Percentiles rank a stretch among this genome's conserved stretches.
These are phyloP conservation scores for Trematomus loennbergii DNA, from an alignment of 2,113 vertebrate species.

Conservation along the genomic window DNA sequence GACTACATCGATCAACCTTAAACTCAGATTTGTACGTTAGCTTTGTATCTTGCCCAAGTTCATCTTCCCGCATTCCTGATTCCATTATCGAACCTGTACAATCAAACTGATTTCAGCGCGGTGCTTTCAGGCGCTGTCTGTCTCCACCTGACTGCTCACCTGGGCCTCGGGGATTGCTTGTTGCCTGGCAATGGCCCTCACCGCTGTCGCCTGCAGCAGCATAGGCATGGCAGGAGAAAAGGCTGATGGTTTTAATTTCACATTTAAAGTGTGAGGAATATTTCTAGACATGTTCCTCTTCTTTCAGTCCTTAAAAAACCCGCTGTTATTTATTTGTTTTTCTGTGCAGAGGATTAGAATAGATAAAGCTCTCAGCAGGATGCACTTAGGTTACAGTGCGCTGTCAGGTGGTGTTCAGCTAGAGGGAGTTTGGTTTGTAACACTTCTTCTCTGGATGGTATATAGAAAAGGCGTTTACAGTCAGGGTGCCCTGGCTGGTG, in stretches of 20 bases:
- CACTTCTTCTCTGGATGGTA: not conserved
- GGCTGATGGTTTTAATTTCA: conserved; percentile 32
- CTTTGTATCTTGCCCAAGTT: no score
- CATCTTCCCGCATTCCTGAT: not conserved
- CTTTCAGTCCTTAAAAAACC: no score
- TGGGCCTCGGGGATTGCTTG: conserved; percentile 61
- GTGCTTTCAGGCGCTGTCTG: conserved; percentile 47
- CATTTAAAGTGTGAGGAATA: conserved; percentile 23
- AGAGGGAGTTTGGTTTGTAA: no score
- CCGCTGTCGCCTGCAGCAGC: conserved; percentile 58
- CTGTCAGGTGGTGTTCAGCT: conserved; percentile 7
- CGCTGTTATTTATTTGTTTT: conserved; percentile 29
- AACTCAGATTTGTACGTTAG: conserved; percentile 7
- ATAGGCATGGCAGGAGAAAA: conserved; percentile 32
- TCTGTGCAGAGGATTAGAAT: conserved; percentile 3
- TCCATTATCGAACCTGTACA: conserved; percentile 25
- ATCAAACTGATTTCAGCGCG: conserved; percentile 27
- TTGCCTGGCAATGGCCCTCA: conserved; percentile 74
- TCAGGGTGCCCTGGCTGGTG: not conserved
- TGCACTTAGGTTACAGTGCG: not conserved
- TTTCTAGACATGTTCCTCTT: not conserved
- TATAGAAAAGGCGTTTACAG: not conserved
- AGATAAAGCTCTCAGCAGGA: conserved; percentile 17
- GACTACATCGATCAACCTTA: not conserved
- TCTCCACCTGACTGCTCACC: conserved; percentile 63